phyloP scores from a whole-genome alignment of 1,140 invertebrate genomes.

The Cepaea nemoralis region DNA sequence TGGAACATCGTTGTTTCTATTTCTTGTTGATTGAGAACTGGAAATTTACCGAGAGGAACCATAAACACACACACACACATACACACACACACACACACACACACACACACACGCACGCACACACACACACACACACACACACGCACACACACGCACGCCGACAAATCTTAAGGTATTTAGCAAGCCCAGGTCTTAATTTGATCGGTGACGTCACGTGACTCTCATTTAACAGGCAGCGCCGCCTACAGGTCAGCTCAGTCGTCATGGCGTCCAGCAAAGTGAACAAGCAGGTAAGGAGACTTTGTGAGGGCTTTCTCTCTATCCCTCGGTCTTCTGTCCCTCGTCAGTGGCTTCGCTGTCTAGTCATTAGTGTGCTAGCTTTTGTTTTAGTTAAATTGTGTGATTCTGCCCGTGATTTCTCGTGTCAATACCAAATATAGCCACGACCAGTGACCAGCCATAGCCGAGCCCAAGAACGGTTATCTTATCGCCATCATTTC shows the following conservation, averaged over 20 bases:
- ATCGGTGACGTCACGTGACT: background rate
- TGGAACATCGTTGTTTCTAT: background rate
- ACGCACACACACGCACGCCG: background rate
- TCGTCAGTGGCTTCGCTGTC: background rate
- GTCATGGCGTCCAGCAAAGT: constrained; percentile 37
- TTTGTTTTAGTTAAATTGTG: background rate
- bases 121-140: background rate
- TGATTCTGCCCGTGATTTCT: background rate
- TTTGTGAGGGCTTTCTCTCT: background rate
- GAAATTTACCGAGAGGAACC: background rate
- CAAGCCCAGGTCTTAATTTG: background rate
- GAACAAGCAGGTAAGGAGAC: constrained; percentile 39
- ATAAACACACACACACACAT: background rate
- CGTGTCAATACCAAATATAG: too few species aligned
- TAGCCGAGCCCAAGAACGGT: too few species aligned
- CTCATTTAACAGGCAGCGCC: constrained; percentile 13
- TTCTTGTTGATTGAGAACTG: background rate
- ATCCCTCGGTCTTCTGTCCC: too few species aligned
- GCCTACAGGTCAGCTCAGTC: background rate
- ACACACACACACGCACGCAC: background rate
- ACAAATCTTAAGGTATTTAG: too few species aligned
- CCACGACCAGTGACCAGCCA: too few species aligned
- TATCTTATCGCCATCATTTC: background rate
- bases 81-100: background rate
- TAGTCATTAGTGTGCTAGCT: background rate